These are phyloP conservation scores for Pseudomugil gertrudae DNA, from an alignment of 2,797 vertebrate genomes.

Conservation along the genomic window DNA sequence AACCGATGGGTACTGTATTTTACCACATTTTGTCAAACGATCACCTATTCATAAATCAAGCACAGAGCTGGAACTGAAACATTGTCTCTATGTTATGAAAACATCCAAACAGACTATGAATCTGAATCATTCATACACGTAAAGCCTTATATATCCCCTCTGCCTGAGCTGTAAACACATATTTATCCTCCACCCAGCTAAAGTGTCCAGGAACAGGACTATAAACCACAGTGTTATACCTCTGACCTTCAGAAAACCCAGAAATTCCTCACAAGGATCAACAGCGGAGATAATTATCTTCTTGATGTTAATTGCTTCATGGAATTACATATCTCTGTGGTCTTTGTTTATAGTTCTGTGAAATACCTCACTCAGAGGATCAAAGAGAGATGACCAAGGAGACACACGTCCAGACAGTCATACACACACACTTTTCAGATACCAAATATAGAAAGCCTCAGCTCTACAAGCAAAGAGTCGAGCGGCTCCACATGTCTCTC, in stretches of 20 bases:
- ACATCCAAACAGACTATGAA: not conserved
- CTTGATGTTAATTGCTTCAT: constrained; percentile 40
- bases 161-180: not conserved
- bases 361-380: constrained; percentile 68
- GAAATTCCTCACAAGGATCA: constrained; percentile 21
- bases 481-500: constrained; percentile 45
- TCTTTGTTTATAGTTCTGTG: constrained; percentile 49
- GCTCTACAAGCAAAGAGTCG: constrained; percentile 25
- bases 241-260: constrained; percentile 1
- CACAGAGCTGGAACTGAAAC: not conserved
- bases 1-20: too few relatives aligned
- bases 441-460: constrained; percentile 45
- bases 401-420: constrained; percentile 21
- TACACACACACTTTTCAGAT: constrained; percentile 28
- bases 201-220: not conserved
- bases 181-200: not conserved
- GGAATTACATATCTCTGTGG: constrained; percentile 38
- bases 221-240: too few relatives aligned
- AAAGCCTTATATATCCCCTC: not conserved
- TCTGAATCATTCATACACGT: not conserved
- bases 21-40: not conserved
- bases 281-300: constrained; percentile 39
- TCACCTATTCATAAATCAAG: not conserved
- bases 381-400: constrained; percentile 44
- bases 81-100: not conserved